phyloP scores from a whole-genome alignment of 2,797 vertebrate genomes.

The Dromococcyx pavoninus region DNA sequence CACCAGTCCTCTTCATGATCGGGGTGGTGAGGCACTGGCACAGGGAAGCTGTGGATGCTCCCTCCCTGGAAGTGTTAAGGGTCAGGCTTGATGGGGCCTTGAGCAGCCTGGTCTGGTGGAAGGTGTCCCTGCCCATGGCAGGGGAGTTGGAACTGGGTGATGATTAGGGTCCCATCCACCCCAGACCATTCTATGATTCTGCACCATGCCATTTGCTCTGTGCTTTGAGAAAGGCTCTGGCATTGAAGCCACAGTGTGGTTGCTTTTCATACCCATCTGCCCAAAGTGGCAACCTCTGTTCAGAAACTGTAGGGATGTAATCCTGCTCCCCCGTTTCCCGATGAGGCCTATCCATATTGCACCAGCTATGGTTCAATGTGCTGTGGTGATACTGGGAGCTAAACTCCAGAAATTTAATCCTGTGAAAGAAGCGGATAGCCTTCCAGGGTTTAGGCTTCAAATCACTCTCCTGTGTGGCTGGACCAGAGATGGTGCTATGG shows the following conservation, averaged over 20 bases:
- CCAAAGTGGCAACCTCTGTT: neutral
- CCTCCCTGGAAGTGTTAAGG: no score
- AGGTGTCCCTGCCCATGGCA: no score
- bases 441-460: neutral
- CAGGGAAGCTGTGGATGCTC: no score
- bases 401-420: neutral
- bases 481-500: neutral
- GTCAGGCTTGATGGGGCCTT: no score
- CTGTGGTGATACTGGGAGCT: neutral
- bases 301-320: neutral
- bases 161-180: no score
- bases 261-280: neutral
- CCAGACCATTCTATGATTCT: neutral
- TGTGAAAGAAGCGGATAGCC: fast-evolving
- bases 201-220: neutral
- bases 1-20: neutral
- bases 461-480: neutral
- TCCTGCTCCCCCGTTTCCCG: neutral
- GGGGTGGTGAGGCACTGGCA: no score
- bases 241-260: fast-evolving
- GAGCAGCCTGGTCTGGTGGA: no score
- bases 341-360: neutral
- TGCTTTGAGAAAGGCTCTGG: neutral
- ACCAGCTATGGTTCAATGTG: neutral
- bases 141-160: no score